A percentile compares a stretch with the other conserved stretches of the same genome.
Conservation (phyloP, 2,797 vertebrate species). For the Poecilia picta region DNA sequence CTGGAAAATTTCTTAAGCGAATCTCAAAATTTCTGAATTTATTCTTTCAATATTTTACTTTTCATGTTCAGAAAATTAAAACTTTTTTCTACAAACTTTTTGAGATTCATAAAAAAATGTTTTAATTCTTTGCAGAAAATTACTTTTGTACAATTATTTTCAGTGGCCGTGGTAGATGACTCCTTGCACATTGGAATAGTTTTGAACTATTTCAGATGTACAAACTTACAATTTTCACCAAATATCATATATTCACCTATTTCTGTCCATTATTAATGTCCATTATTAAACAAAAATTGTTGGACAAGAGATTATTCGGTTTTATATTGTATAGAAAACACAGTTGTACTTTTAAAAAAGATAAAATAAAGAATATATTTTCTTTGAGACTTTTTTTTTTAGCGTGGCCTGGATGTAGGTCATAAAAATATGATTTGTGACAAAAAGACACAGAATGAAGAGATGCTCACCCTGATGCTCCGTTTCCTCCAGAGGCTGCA, state of each 20-base stretch:
- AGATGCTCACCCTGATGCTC: too few species aligned
- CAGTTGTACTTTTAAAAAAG: not conserved
- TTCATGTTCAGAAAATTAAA: not conserved
- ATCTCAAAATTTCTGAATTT: too few species aligned
- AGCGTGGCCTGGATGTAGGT: too few species aligned
- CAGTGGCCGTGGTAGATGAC: too few species aligned
- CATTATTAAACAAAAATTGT: not conserved
- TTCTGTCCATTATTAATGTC: not conserved
- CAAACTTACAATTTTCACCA: not conserved
- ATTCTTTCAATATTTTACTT: not conserved
- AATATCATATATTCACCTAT: not conserved
- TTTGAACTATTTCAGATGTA: not conserved
- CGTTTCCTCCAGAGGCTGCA: too few species aligned
- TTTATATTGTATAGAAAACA: not conserved
- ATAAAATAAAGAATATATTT: not conserved
- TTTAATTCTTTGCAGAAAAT: too few species aligned
- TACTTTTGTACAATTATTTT: too few species aligned
- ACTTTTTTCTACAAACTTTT: too few species aligned
- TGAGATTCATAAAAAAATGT: too few species aligned
- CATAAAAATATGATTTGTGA: too few species aligned
- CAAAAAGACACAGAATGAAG: too few species aligned
- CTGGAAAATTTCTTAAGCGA: too few species aligned
- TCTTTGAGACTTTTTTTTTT: not conserved
- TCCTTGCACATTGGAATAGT: not conserved
- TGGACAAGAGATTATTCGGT: not conserved